phyloP scores from a whole-genome alignment of 2,797 vertebrate species.

The Arrhamphus sclerolepis region DNA sequence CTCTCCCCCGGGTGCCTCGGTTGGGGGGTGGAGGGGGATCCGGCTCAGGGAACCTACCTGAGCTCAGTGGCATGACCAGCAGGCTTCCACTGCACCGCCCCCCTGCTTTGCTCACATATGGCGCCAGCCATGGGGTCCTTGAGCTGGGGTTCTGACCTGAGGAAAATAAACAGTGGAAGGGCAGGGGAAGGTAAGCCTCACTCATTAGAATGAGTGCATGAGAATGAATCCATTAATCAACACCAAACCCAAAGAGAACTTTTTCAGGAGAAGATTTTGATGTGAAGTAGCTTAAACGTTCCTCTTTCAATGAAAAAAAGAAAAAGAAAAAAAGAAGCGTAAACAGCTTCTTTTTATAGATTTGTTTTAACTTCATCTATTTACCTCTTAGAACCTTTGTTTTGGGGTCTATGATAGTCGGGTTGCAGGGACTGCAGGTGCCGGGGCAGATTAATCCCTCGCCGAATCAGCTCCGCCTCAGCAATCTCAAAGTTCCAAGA shows the following conservation, averaged over 20 bases:
- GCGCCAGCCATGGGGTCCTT: slow-evolving; percentile 70
- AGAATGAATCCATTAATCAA: slow-evolving; percentile 40
- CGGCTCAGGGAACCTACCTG: slow-evolving; percentile 80
- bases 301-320: neutral
- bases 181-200: slow-evolving; percentile 64
- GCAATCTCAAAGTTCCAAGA: slow-evolving; percentile 74
- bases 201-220: slow-evolving; percentile 62
- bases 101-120: slow-evolving; percentile 78
- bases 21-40: slow-evolving; percentile 63
- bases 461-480: slow-evolving; percentile 76
- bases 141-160: slow-evolving; percentile 69
- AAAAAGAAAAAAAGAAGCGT: too few relatives aligned
- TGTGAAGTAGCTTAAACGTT: neutral
- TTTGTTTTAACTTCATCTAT: too few relatives aligned
- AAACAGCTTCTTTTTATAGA: too few relatives aligned
- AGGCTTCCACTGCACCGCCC: slow-evolving; percentile 73
- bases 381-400: slow-evolving; percentile 12
- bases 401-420: slow-evolving; percentile 29
- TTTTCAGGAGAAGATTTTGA: slow-evolving; percentile 7
- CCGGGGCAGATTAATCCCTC: slow-evolving; percentile 73
- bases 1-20: slow-evolving; percentile 76
- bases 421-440: slow-evolving; percentile 72
- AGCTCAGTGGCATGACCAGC: slow-evolving; percentile 73
- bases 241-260: slow-evolving; percentile 19
- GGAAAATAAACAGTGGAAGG: slow-evolving; percentile 68